A percentile compares a stretch with the other conserved stretches of the same genome.
These are phyloP conservation scores for Lepus americanus DNA, from an alignment of 2,113 vertebrate species.

Conservation along the genomic window DNA sequence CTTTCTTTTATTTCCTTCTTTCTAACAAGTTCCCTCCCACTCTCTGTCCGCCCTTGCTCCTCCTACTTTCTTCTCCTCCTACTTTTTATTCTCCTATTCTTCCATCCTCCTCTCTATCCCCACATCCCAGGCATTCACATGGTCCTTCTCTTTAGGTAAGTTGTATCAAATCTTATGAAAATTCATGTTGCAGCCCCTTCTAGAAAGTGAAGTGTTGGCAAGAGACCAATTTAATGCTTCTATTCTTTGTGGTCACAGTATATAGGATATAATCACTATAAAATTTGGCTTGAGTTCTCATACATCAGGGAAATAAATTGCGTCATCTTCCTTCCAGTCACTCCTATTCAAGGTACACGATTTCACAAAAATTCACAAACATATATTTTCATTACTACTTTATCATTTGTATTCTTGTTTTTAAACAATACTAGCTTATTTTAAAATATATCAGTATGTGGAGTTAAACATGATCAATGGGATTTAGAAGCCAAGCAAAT, in stretches of 20 bases:
- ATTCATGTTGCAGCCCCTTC: neutral
- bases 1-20: neutral
- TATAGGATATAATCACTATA: neutral
- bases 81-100: rapidly evolving
- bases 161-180: neutral
- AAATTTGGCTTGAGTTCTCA: neutral
- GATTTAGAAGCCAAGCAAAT: neutral
- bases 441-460: neutral
- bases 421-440: neutral
- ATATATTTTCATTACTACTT: neutral
- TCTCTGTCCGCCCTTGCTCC: no score
- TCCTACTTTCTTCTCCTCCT: rapidly evolving
- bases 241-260: neutral
- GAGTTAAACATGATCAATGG: neutral
- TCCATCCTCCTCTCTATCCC: rapidly evolving
- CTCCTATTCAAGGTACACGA: neutral
- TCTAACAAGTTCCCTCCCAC: no score
- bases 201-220: neutral
- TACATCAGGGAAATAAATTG: neutral
- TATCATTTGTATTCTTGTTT: neutral
- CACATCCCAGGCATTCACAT: rapidly evolving
- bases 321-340: neutral
- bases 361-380: neutral
- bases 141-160: neutral
- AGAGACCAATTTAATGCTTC: neutral